A percentile compares a stretch with the other conserved stretches of the same genome.
These are phyloP conservation scores for Callospermophilus lateralis DNA, from an alignment of 2,113 vertebrate species.

Conservation along the genomic window DNA sequence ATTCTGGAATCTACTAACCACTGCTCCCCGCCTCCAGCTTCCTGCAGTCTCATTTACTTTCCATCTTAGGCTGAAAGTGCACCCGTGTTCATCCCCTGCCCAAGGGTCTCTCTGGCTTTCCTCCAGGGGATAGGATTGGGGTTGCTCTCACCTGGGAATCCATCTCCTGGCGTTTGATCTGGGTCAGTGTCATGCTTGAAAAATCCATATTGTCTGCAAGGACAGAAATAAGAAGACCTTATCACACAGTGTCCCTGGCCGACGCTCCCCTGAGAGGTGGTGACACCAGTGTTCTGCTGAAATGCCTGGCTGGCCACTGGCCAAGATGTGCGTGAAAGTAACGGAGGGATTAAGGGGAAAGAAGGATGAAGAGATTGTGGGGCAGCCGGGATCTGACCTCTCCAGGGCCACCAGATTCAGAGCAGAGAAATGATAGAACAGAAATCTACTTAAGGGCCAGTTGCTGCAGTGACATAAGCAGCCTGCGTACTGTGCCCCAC, in stretches of 20 bases:
- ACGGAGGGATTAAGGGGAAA: neutral
- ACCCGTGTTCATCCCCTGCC: neutral
- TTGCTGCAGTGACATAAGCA: neutral
- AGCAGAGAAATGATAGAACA: neutral
- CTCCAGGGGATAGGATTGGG: neutral
- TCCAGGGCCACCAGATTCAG: neutral
- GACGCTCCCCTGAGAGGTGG: neutral
- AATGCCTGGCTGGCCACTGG: neutral
- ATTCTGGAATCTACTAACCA: neutral
- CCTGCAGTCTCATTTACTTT: rapidly evolving
- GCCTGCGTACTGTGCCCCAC: neutral
- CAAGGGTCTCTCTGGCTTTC: neutral
- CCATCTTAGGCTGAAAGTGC: neutral
- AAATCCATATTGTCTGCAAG: slow-evolving; percentile 96
- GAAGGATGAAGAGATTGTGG: neutral
- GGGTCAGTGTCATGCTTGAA: slow-evolving; percentile 96
- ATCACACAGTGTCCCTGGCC: neutral
- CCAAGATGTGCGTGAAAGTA: neutral
- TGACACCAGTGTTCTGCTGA: rapidly evolving
- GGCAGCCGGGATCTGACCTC: neutral
- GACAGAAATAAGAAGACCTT: neutral
- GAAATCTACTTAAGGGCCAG: neutral
- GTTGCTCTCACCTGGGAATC: slow-evolving; percentile 94
- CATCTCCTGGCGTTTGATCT: slow-evolving; percentile 99
- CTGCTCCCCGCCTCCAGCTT: neutral